Evolutionary conservation across 2,113 vertebrate species (phyloP).

Genomic region (Pomatostomus ruficeps): DNA sequence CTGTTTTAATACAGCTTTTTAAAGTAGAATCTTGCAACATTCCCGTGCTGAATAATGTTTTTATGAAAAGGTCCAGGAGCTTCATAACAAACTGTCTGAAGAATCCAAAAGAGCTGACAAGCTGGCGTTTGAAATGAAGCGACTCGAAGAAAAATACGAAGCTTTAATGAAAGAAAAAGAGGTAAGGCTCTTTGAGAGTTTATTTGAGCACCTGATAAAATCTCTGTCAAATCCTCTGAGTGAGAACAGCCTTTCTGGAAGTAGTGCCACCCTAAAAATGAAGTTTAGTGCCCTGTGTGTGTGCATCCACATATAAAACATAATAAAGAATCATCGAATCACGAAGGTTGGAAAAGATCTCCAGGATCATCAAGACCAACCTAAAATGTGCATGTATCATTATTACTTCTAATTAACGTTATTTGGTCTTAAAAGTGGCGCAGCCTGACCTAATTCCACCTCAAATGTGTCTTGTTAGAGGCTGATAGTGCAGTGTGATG

Average conservation of each 20-base stretch:
- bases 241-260: not conserved
- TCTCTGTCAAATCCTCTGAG: not conserved
- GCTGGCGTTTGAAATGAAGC: conserved; percentile 88
- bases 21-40: not conserved
- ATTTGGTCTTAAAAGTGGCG: not conserved
- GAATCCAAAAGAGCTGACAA: conserved; percentile 93
- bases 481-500: conserved; percentile 88
- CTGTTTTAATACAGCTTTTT: not conserved
- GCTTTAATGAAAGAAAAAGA: conserved; percentile 92
- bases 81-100: conserved; percentile 88
- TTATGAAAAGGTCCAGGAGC: conserved; percentile 85
- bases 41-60: not conserved
- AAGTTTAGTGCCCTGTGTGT: not conserved
- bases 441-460: not conserved
- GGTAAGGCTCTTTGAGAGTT: conserved; percentile 61
- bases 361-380: not conserved
- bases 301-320: not conserved
- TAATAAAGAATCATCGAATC: fast-evolving
- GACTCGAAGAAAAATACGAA: conserved; percentile 90
- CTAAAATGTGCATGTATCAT: not conserved
- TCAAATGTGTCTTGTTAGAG: conserved; percentile 70
- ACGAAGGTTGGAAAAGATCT: not conserved
- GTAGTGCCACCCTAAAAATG: not conserved
- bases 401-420: not conserved
- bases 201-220: not conserved